phyloP scores from a whole-genome alignment of 2,888 invertebrate genomes.

The Chymomyza caudatula region DNA sequence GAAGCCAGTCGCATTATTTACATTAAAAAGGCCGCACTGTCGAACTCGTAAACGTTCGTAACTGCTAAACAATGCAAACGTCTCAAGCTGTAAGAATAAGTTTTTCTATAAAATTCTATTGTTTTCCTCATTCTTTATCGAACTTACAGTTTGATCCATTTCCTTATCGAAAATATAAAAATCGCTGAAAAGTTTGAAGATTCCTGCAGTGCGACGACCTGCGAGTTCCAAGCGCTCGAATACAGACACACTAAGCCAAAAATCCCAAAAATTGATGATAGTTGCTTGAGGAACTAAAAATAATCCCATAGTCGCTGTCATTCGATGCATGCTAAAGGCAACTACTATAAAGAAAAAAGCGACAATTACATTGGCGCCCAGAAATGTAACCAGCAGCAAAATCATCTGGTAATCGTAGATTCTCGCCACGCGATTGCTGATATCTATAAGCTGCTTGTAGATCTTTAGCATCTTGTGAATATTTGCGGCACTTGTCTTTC shows the following conservation, averaged over 20 bases:
- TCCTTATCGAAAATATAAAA: constrained; percentile 1
- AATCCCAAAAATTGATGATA: constrained; percentile 36
- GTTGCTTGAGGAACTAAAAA: constrained; percentile 14
- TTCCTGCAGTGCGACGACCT: constrained; percentile 21
- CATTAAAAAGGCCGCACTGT: constrained; percentile 37
- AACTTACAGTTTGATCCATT: constrained; percentile 31
- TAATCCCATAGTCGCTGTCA: not conserved
- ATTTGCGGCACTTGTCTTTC: not conserved
- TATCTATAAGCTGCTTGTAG: constrained; percentile 27
- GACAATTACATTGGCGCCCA: constrained; percentile 35
- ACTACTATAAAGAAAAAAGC: constrained; percentile 35
- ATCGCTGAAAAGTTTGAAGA: constrained; percentile 28
- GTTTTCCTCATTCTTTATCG: not conserved
- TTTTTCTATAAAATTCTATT: rapidly evolving
- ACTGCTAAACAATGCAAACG: constrained; percentile 37
- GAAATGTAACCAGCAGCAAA: constrained; percentile 11
- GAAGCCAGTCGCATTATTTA: constrained; percentile 46
- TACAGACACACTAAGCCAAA: constrained; percentile 37
- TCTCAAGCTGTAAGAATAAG: constrained; percentile 20
- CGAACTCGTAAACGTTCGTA: constrained; percentile 27
- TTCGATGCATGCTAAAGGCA: constrained; percentile 15
- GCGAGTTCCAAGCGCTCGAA: constrained; percentile 33
- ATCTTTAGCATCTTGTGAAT: not conserved
- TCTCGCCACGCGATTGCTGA: constrained; percentile 14
- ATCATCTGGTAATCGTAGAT: constrained; percentile 30